Evolutionary conservation across 2,888 invertebrate species (phyloP).

Genomic region (Tenthredo mesomela): DNA sequence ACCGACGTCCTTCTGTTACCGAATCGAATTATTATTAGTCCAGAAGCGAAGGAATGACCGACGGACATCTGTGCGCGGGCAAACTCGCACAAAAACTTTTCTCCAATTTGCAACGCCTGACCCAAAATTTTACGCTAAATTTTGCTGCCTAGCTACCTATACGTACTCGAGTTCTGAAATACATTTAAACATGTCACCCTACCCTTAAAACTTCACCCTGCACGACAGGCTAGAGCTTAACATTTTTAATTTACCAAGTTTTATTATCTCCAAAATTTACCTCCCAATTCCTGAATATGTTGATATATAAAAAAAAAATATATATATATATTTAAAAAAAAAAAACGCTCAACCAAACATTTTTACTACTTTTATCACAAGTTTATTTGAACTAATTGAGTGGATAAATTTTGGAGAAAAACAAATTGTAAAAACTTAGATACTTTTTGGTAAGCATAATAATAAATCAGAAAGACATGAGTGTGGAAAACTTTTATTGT

Average conservation of each 20-base stretch:
- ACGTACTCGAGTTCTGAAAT: not conserved
- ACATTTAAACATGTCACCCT: not conserved
- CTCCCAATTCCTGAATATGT: not conserved
- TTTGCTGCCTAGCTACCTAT: not conserved
- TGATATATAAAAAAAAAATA: too few relatives aligned
- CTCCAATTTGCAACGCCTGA: slow-evolving; percentile 24
- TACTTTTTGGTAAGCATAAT: not conserved
- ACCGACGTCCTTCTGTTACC: slow-evolving; percentile 48
- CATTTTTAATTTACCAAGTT: not conserved
- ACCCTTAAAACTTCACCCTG: not conserved
- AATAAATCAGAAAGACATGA: not conserved
- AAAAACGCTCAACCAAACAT: too few relatives aligned
- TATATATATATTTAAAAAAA: too few relatives aligned
- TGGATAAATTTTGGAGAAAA: not conserved
- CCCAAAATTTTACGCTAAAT: slow-evolving; percentile 23
- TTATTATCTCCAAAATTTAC: not conserved
- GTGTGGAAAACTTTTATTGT: not conserved
- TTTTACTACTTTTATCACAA: too few relatives aligned
- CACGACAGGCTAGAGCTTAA: not conserved
- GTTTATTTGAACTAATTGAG: not conserved
- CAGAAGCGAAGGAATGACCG: slow-evolving; percentile 11
- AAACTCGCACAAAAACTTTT: not conserved
- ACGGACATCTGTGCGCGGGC: slow-evolving; percentile 22
- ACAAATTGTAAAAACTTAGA: not conserved
- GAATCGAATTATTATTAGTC: slow-evolving; percentile 42